These are phyloP conservation scores for Sebastiscus albofasciatus DNA, from an alignment of 2,797 vertebrate species.

Conservation along the genomic window DNA sequence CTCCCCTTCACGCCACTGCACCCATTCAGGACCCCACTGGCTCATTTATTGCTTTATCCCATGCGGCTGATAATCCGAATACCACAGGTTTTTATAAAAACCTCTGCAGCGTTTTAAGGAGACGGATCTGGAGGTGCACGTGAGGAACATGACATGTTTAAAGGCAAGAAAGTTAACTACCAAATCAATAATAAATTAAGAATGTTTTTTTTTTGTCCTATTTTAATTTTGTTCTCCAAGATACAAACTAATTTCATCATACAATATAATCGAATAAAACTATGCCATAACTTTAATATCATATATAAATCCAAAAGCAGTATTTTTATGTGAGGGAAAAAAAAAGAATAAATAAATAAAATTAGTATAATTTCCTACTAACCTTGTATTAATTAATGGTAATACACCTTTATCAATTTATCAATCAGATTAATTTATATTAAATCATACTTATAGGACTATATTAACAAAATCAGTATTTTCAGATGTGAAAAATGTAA, in stretches of 20 bases:
- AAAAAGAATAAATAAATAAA: no score
- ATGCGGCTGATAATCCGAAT: constrained; percentile 82
- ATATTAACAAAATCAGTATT: background rate
- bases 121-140: constrained; percentile 16
- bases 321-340: no score
- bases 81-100: constrained; percentile 71
- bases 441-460: background rate
- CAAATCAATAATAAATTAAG: background rate
- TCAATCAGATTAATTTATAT: background rate
- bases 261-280: no score
- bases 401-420: background rate
- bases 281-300: no score
- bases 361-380: background rate
- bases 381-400: background rate
- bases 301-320: no score
- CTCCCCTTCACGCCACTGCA: constrained; percentile 84
- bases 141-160: constrained; percentile 6
- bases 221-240: no score
- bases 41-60: constrained; percentile 85
- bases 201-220: background rate
- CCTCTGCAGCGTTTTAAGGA: constrained; percentile 34
- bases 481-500: background rate
- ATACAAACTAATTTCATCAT: no score
- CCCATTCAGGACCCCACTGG: constrained; percentile 84
- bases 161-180: background rate